These are phyloP conservation scores for Mus pahari DNA, from an alignment of 2,113 vertebrate genomes.

Conservation along the genomic window DNA sequence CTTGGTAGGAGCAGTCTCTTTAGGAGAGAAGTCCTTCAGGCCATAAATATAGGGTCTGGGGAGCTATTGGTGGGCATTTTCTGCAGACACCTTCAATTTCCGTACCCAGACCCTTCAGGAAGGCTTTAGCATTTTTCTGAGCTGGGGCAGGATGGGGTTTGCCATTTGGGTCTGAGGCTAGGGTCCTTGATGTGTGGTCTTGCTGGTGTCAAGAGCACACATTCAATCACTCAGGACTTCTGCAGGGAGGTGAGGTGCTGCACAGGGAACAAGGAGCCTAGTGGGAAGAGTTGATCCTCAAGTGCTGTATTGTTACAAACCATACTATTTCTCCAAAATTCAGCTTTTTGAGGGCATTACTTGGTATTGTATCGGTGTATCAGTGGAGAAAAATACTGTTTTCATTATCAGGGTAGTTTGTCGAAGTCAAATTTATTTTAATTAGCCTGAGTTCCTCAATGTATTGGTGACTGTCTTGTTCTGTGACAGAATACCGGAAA, in stretches of 20 bases:
- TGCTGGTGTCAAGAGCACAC: neutral
- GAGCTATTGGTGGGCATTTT: neutral
- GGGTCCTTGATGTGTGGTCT: neutral
- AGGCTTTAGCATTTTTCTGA: neutral
- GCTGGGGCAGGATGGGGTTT: neutral
- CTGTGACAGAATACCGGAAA: neutral
- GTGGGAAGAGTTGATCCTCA: constrained; percentile 59
- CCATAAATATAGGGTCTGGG: neutral
- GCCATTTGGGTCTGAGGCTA: neutral
- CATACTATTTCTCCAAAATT: constrained; percentile 24
- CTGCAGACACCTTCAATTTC: neutral
- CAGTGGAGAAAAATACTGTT: constrained; percentile 70
- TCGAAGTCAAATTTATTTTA: constrained; percentile 58
- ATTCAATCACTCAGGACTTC: neutral
- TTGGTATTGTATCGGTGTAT: constrained; percentile 44
- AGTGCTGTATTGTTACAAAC: constrained; percentile 5
- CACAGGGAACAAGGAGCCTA: constrained; percentile 41
- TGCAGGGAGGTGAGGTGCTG: neutral
- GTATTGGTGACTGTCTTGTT: neutral
- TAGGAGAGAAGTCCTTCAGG: neutral
- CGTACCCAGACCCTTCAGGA: neutral
- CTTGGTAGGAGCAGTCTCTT: neutral
- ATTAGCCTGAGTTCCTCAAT: neutral
- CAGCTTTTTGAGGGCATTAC: neutral
- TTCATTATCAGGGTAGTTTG: constrained; percentile 63